Evolutionary conservation across 1,140 invertebrate genomes (phyloP).

Genomic region (Chymomyza costata): DNA sequence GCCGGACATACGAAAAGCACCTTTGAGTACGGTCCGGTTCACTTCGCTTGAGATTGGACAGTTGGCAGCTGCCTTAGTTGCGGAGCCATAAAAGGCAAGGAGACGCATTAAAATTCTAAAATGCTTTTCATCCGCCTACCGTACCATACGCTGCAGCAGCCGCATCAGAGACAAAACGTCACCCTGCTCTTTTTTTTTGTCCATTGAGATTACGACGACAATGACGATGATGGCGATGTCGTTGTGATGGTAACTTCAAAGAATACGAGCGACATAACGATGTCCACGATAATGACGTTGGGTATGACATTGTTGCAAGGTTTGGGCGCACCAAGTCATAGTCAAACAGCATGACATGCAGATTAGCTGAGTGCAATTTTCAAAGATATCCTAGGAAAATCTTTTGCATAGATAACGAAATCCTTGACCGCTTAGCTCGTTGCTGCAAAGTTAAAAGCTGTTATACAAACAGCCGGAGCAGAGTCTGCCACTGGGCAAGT

Average conservation of each 20-base stretch:
- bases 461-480: constrained; percentile 7
- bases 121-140: constrained; percentile 54
- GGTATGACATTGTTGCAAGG: constrained; percentile 1
- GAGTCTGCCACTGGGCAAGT: too few species aligned
- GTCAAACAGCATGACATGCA: constrained; percentile 31
- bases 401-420: constrained; percentile 15
- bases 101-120: constrained; percentile 71
- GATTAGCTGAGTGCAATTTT: constrained; percentile 23
- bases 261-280: constrained; percentile 50
- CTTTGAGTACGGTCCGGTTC: constrained; percentile 16
- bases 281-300: constrained; percentile 20
- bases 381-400: constrained; percentile 18
- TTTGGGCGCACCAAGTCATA: too few species aligned
- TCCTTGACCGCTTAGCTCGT: constrained; percentile 44
- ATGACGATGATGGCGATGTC: too few species aligned
- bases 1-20: constrained; percentile 13
- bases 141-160: constrained; percentile 41
- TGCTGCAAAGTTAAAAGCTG: constrained; percentile 68
- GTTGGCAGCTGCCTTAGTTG: constrained; percentile 53
- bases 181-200: constrained; percentile 4
- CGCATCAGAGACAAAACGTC: constrained; percentile 31
- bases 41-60: constrained; percentile 21
- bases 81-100: constrained; percentile 65
- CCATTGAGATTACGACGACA: constrained; percentile 12
- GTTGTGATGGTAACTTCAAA: constrained; percentile 50